These are phyloP conservation scores for Pyrgus malvae DNA, from an alignment of 2,888 invertebrate genomes.

Conservation along the genomic window DNA sequence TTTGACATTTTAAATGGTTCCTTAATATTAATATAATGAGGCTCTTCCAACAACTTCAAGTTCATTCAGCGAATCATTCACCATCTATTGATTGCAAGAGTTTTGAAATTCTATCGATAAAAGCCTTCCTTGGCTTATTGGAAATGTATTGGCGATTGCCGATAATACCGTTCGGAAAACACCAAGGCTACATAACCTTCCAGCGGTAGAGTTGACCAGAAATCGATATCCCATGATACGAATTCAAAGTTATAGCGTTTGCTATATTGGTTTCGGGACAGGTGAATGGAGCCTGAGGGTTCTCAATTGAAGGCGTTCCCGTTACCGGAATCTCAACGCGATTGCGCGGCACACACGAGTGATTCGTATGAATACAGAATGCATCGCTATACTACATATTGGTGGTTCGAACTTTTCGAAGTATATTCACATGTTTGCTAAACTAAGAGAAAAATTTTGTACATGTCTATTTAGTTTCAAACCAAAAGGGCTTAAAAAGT, in stretches of 20 bases:
- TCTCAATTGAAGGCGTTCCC: slow-evolving; percentile 48
- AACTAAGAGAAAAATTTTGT: too few species aligned
- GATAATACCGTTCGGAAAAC: slow-evolving; percentile 82
- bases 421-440: too few species aligned
- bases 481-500: too few species aligned
- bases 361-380: neutral
- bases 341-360: slow-evolving; percentile 4
- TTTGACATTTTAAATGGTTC: too few species aligned
- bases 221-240: slow-evolving; percentile 78
- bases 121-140: slow-evolving; percentile 47
- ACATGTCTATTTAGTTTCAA: too few species aligned
- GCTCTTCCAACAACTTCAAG: neutral
- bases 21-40: neutral
- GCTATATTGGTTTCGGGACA: slow-evolving; percentile 62
- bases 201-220: slow-evolving; percentile 69
- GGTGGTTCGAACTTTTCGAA: neutral
- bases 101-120: slow-evolving; percentile 22
- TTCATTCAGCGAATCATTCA: neutral
- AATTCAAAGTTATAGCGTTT: slow-evolving; percentile 65
- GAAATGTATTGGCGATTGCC: slow-evolving; percentile 77
- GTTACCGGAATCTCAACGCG: slow-evolving; percentile 33
- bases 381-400: neutral
- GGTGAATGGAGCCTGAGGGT: slow-evolving; percentile 56
- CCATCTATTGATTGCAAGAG: neutral
- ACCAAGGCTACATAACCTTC: slow-evolving; percentile 69